phyloP scores from a whole-genome alignment of 2,113 vertebrate genomes.

The Gadus chalcogrammus region DNA sequence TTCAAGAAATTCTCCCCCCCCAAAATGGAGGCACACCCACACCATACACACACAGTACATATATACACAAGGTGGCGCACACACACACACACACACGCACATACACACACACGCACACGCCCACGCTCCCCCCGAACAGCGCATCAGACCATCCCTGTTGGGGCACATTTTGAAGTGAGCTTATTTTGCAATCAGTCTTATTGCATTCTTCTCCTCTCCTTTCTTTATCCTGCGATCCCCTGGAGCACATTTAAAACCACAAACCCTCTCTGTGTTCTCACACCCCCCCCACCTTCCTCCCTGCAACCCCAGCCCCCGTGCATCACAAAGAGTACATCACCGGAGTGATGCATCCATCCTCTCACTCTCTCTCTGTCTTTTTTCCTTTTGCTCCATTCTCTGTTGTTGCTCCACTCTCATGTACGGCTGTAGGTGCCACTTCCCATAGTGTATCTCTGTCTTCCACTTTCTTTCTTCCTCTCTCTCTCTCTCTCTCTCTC shows the following conservation, averaged over 20 bases:
- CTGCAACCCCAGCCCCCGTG: neutral
- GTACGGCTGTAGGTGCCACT: too few relatives aligned
- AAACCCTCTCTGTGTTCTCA: too few relatives aligned
- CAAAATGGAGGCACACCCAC: neutral
- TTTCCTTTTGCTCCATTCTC: too few relatives aligned
- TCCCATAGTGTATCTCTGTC: too few relatives aligned
- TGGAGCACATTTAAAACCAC: too few relatives aligned
- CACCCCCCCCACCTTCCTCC: too few relatives aligned
- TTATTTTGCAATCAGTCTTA: neutral
- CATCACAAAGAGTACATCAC: neutral
- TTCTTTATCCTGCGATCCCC: too few relatives aligned
- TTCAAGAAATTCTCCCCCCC: neutral
- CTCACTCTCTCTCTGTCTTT: too few relatives aligned
- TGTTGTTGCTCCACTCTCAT: too few relatives aligned
- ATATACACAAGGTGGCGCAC: neutral
- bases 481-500: conserved; percentile 3
- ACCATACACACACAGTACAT: neutral
- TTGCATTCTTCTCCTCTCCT: too few relatives aligned
- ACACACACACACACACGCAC: neutral
- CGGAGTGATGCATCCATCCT: too few relatives aligned
- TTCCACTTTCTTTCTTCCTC: neutral
- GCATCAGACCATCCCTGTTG: too few relatives aligned
- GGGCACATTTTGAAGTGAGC: neutral
- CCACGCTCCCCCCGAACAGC: neutral
- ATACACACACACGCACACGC: neutral